Evolutionary conservation across 2,113 vertebrate species (phyloP).

Genomic region (cat (Felis catus)): F.catus_Fca126_mat1.0 CM031424.1:87477501-87478000

Average conservation of each 20-base stretch:
- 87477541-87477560: not conserved
- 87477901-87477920: rapidly evolving
- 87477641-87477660: not conserved
- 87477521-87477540: not conserved
- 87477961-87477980: not conserved
- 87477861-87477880: not conserved
- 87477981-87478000: not conserved
- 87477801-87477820: not conserved
- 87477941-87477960: rapidly evolving
- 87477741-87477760: rapidly evolving
- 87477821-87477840: not conserved
- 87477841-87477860: not conserved
- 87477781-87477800: not conserved
- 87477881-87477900: not conserved
- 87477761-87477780: not conserved
- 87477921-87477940: not conserved
- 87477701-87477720: not conserved
- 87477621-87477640: not conserved
- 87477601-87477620: no score
- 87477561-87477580: not conserved
- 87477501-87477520: not conserved
- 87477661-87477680: not conserved
- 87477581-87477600: not conserved
- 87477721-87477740: not conserved
- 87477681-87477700: not conserved